Evolutionary conservation across 2,113 vertebrate genomes (phyloP), one percentile per base, ranked within the genome.

Genomic region (Mixornis gularis): DNA sequence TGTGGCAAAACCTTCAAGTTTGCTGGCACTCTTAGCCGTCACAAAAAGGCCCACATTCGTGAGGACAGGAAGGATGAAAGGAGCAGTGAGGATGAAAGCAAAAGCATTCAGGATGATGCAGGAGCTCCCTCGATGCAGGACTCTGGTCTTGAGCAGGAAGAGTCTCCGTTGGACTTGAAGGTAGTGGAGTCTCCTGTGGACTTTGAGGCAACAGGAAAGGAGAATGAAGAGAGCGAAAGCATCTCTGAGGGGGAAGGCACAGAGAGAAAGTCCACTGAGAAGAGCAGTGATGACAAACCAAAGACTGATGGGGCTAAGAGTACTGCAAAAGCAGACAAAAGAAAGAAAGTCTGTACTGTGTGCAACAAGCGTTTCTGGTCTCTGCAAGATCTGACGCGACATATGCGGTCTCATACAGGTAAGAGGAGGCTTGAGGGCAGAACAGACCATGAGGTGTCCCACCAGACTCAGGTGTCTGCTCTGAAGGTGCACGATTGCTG

Each of bases 351-450:
- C 91, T 99, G 99, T 95, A 98, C 96, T 21, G 98, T 99, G 66
- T 99, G 99, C 88, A 98, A 97, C 77, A 99, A 99, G 93, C 97
- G 99, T 48, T 99, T 99, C 98, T 99, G 99, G 99, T 99, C 99
- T 30, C 98, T 99, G 91, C 99, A 99, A 97, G 99, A 99, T 97
- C 97, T 99, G 95, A 99, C 99, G 5, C 96, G 99, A 81, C 99
- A 99, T 96, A 99, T 99, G 98, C 96, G 99, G 94, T 99, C 99
- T 36, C 99, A 99, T 96, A 99, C 99, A 97, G 99, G 99, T 99
- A 97, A 97, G 94, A 89, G 78, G 87, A 93, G 87, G 48, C 59
- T 58, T 36, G 64, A 92, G 66, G 30, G 66, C 68, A 88, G 91
- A 91, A 65, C 68, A 95, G 90, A 79, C 84, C 22, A 11, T 19